These are phyloP conservation scores for Ispidina lecontei DNA, from an alignment of 2,797 vertebrate species.

Conservation along the genomic window DNA sequence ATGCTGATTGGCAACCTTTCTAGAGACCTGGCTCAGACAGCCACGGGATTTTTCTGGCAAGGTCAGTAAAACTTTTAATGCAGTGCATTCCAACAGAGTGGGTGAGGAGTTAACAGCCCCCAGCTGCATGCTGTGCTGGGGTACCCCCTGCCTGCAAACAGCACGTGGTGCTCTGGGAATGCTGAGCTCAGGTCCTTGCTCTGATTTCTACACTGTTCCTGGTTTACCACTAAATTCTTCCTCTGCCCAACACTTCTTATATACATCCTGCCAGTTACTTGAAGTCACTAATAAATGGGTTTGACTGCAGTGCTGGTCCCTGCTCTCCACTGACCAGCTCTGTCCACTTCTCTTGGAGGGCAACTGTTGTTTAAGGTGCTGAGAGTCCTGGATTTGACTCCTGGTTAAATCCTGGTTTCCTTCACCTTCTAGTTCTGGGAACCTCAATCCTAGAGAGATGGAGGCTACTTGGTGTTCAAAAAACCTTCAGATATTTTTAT, in stretches of 20 bases:
- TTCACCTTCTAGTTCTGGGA: background rate
- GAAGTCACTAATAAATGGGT: background rate
- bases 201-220: background rate
- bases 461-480: background rate
- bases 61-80: background rate
- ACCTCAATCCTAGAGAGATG: background rate
- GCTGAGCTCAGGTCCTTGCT: background rate
- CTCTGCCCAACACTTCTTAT: background rate
- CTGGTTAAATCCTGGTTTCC: background rate
- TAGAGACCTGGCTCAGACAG: background rate
- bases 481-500: background rate
- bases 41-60: background rate
- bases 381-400: background rate
- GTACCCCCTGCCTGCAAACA: background rate
- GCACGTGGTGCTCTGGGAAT: fast-evolving
- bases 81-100: background rate
- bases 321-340: background rate
- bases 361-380: background rate
- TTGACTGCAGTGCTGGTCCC: background rate
- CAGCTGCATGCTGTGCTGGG: fast-evolving
- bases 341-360: background rate
- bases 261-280: background rate
- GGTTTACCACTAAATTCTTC: background rate
- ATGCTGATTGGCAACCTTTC: background rate
- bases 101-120: background rate